A percentile compares a stretch with the other conserved stretches of the same genome.
phyloP scores from a whole-genome alignment of 2,888 invertebrate species.

The Euproctis similis region DNA sequence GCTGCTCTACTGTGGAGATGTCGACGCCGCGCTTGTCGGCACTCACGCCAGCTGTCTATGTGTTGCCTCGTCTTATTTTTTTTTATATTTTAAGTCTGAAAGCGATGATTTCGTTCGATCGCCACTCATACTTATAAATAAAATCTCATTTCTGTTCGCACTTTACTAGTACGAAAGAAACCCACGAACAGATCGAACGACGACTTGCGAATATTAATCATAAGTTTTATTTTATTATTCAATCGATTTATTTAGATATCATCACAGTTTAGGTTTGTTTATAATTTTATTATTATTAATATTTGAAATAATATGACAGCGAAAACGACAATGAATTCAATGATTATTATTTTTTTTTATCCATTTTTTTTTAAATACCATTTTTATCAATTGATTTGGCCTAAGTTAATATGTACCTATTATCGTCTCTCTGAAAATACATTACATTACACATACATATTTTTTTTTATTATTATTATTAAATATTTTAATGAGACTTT shows the following conservation, averaged over 20 bases:
- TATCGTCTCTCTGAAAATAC: conserved; percentile 53
- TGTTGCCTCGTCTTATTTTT: conserved; percentile 59
- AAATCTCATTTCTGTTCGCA: conserved; percentile 15
- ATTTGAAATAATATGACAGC: conserved; percentile 45
- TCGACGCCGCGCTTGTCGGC: conserved; percentile 32
- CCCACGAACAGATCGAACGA: conserved; percentile 37
- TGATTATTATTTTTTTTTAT: conserved; percentile 40
- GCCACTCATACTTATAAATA: conserved; percentile 23
- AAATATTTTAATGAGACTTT: conserved; percentile 71
- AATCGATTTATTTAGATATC: conserved; percentile 34
- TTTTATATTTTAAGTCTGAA: conserved; percentile 42
- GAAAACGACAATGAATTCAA: conserved; percentile 61
- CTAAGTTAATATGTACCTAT: conserved; percentile 66
- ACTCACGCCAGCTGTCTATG: conserved; percentile 27
- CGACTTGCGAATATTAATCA: too few species aligned
- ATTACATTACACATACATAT: too few species aligned
- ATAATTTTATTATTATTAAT: conserved; percentile 33
- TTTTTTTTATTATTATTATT: too few species aligned
- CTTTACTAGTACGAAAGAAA: conserved; percentile 9
- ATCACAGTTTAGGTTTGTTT: too few species aligned
- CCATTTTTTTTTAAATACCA: too few species aligned
- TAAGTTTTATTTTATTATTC: conserved; percentile 46
- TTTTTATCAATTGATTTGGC: conserved; percentile 59
- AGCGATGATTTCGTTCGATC: conserved; percentile 45
- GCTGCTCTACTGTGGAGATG: conserved; percentile 24